These are phyloP conservation scores for Himalopsyche kuldschensis DNA, from an alignment of 2,888 invertebrate genomes.

Conservation along the genomic window DNA sequence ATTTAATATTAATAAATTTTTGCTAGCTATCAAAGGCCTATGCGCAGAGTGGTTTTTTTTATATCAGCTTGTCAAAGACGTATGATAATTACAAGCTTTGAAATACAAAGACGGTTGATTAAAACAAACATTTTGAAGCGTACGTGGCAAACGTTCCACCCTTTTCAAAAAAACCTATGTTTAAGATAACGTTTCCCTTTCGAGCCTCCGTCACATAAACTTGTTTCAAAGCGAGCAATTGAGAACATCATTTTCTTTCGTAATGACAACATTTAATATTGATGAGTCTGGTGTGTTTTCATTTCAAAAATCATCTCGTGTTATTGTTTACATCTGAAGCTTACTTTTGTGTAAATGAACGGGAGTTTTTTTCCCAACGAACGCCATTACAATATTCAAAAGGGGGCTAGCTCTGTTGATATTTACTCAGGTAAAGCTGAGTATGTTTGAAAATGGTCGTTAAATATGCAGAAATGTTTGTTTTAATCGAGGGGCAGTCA, in stretches of 20 bases:
- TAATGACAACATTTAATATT: constrained; percentile 33
- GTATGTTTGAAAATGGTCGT: neutral
- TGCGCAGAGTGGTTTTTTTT: neutral
- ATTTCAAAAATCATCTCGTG: neutral
- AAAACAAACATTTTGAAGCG: neutral
- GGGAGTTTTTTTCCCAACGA: neutral
- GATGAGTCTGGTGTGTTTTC: constrained; percentile 4
- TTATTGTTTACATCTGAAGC: neutral
- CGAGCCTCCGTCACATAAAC: too few relatives aligned
- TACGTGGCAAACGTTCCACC: neutral
- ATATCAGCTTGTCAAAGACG: neutral
- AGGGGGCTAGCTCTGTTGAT: neutral
- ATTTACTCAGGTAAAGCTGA: neutral
- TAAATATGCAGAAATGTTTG: neutral
- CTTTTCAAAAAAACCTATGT: neutral
- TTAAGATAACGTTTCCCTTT: neutral
- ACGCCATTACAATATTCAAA: neutral
- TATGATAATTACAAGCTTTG: neutral
- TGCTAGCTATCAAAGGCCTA: neutral
- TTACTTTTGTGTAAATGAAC: neutral
- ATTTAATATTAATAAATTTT: neutral
- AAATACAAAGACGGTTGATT: neutral
- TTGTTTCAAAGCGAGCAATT: neutral
- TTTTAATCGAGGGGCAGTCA: neutral
- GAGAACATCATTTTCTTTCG: neutral